Percentiles rank a stretch among this genome's conserved stretches.
phyloP scores from a whole-genome alignment of 2,888 invertebrate genomes.

The Lissocephala sabroskyi region DNA sequence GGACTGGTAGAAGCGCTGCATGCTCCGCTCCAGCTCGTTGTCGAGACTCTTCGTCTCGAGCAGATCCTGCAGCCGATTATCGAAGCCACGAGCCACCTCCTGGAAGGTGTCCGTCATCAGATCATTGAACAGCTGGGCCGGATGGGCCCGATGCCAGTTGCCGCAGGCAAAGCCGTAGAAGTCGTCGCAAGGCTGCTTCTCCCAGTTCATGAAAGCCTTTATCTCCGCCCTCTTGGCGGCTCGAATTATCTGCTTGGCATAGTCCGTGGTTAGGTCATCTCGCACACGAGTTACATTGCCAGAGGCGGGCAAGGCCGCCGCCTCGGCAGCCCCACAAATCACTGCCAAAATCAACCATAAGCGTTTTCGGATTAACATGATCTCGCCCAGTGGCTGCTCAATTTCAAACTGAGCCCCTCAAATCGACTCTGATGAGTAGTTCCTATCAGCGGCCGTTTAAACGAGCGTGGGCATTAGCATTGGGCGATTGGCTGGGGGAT shows the following conservation, averaged over 20 bases:
- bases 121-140: slow-evolving; percentile 44
- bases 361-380: no score
- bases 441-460: no score
- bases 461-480: no score
- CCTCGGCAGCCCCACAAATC: no score
- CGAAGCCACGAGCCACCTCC: slow-evolving; percentile 44
- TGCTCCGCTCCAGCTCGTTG: slow-evolving; percentile 36
- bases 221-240: slow-evolving; percentile 79
- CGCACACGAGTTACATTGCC: no score
- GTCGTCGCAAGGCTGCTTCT: slow-evolving; percentile 83
- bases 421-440: no score
- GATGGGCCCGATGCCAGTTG: slow-evolving; percentile 77
- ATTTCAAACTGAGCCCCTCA: no score
- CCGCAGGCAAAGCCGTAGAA: slow-evolving; percentile 90
- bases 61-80: slow-evolving; percentile 36
- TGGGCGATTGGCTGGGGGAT: slow-evolving; percentile 35
- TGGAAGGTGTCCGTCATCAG: slow-evolving; percentile 50
- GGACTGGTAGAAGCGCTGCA: slow-evolving; percentile 60
- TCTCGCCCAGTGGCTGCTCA: not conserved
- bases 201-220: slow-evolving; percentile 81
- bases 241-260: slow-evolving; percentile 74
- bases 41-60: slow-evolving; percentile 19
- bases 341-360: no score
- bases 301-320: no score
- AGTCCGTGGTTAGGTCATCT: slow-evolving; percentile 37